Evolutionary conservation across 2,113 vertebrate species (phyloP).

Genomic region (Ctenodactylus gundi): DNA sequence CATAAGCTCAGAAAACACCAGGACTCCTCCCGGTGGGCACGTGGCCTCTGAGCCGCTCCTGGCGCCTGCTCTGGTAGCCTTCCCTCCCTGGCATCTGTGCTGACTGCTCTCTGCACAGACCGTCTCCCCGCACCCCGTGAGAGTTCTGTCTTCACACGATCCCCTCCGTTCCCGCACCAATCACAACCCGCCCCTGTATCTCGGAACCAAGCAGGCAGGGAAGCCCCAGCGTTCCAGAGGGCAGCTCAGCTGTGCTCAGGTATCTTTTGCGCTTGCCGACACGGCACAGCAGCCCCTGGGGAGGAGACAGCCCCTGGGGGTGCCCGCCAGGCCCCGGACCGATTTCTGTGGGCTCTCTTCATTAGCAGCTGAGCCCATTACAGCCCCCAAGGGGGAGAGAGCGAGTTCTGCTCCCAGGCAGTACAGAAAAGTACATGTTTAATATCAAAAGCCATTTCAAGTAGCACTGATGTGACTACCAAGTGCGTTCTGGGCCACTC

Average conservation of each 20-base stretch:
- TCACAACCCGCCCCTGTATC: too few relatives aligned
- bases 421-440: conserved; percentile 71
- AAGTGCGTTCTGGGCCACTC: neutral
- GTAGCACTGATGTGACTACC: conserved; percentile 44
- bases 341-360: too few relatives aligned
- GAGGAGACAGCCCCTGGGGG: too few relatives aligned
- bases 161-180: neutral
- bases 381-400: conserved; percentile 54
- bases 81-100: neutral
- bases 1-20: neutral
- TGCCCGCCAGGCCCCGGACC: too few relatives aligned
- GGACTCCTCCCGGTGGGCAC: neutral
- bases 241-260: too few relatives aligned
- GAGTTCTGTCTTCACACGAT: fast-evolving
- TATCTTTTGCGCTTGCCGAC: too few relatives aligned
- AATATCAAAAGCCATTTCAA: conserved; percentile 76
- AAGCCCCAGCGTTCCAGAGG: too few relatives aligned
- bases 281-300: neutral
- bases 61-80: too few relatives aligned
- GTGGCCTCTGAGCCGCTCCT: neutral
- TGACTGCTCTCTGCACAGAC: neutral
- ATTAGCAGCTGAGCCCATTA: neutral
- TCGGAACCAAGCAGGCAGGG: too few relatives aligned
- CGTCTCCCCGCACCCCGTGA: neutral
- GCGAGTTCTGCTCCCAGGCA: conserved; percentile 62